These are phyloP conservation scores for Cololabis saira DNA, from an alignment of 2,113 vertebrate genomes.

Conservation along the genomic window DNA sequence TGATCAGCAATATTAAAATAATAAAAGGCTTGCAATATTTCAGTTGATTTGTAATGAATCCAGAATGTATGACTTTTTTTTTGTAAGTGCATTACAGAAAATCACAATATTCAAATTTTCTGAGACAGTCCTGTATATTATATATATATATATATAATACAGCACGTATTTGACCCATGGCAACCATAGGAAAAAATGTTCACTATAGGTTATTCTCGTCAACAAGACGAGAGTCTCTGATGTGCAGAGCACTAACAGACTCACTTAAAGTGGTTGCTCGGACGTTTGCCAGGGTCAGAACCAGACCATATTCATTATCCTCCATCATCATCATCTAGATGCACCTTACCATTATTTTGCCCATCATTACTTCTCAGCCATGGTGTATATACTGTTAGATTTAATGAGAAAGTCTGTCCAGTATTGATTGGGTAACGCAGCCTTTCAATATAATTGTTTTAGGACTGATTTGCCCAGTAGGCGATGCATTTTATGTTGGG, in stretches of 20 bases:
- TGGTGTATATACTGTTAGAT: slow-evolving; percentile 56
- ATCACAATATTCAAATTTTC: no score
- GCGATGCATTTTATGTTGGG: slow-evolving; percentile 49
- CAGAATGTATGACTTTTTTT: no score
- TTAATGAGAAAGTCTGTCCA: slow-evolving; percentile 62
- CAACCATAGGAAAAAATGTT: slow-evolving; percentile 3
- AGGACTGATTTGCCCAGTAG: slow-evolving; percentile 52
- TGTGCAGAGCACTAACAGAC: slow-evolving; percentile 31
- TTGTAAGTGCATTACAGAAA: no score
- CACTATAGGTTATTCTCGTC: not conserved
- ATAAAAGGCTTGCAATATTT: no score
- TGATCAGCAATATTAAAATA: no score
- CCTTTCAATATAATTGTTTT: slow-evolving; percentile 68
- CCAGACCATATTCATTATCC: slow-evolving; percentile 68
- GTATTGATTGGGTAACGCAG: slow-evolving; percentile 62
- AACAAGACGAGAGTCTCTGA: slow-evolving; percentile 29
- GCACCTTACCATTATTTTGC: slow-evolving; percentile 59
- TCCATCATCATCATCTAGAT: slow-evolving; percentile 60
- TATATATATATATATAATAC: not conserved
- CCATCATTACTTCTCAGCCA: slow-evolving; percentile 57
- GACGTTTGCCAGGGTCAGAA: slow-evolving; percentile 62
- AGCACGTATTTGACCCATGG: slow-evolving; percentile 5
- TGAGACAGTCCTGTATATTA: no score
- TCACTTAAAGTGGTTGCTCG: slow-evolving; percentile 55
- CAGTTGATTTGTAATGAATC: no score